Evolutionary conservation across 2,113 vertebrate genomes (phyloP).

Genomic region (Lophius piscatorius): DNA sequence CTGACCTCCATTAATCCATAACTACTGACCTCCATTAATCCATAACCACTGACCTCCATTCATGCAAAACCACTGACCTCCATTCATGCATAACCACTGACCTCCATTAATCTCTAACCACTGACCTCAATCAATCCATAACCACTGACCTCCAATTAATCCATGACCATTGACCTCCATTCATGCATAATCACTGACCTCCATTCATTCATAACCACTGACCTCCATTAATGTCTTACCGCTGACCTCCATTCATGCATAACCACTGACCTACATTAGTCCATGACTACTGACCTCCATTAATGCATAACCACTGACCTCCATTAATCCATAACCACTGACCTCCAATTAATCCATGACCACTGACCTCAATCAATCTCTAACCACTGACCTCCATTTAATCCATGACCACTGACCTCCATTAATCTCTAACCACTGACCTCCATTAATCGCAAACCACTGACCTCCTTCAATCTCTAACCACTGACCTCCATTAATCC

Average conservation of each 20-base stretch:
- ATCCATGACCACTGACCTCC: background rate
- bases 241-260: background rate
- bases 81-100: background rate
- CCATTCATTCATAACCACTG: background rate
- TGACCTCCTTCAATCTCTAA: background rate
- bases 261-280: background rate
- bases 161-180: background rate
- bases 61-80: no score
- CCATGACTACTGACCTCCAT: background rate
- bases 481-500: background rate
- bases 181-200: background rate
- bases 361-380: background rate
- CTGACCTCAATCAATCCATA: background rate
- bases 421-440: background rate
- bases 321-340: background rate
- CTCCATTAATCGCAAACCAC: background rate
- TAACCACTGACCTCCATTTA: background rate
- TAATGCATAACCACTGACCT: background rate
- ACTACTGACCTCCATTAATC: background rate
- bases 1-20: background rate
- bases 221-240: background rate
- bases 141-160: background rate
- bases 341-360: no score
- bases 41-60: background rate
- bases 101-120: no score